Conservation (phyloP, 2,797 vertebrate species). For the Philypnodon macrostomus region DNA sequence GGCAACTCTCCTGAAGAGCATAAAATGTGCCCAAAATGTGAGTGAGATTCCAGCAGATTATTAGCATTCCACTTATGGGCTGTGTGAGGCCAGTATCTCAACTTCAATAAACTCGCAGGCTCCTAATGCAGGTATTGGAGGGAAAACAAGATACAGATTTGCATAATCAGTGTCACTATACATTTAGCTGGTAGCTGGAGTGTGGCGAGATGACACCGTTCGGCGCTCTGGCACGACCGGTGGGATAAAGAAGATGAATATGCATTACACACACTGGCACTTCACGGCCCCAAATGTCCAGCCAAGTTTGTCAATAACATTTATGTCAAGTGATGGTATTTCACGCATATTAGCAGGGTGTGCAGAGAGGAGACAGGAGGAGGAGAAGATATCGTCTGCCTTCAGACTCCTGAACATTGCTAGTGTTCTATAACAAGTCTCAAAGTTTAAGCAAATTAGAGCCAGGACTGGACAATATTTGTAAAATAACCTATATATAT, state of each 20-base stretch:
- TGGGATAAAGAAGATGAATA: conserved; percentile 78
- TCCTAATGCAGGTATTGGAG: conserved; percentile 78
- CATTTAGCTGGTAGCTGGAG: conserved; percentile 78
- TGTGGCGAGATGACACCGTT: conserved; percentile 80
- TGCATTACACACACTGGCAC: conserved; percentile 72
- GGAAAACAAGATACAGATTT: conserved; percentile 80
- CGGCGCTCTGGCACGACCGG: conserved; percentile 66
- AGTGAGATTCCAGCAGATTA: conserved; percentile 75
- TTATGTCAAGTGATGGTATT: conserved; percentile 69
- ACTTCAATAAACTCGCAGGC: conserved; percentile 72
- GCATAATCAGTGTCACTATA: conserved; percentile 88
- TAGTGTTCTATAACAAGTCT: no score
- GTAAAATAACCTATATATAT: no score
- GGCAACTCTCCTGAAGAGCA: conserved; percentile 66
- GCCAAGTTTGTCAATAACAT: conserved; percentile 80
- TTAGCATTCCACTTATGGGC: conserved; percentile 46
- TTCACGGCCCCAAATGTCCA: conserved; percentile 77
- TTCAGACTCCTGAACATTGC: no score
- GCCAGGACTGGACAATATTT: no score
- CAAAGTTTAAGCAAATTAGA: no score
- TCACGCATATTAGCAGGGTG: conserved; percentile 69
- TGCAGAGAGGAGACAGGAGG: conserved; percentile 62
- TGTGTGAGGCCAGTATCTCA: conserved; percentile 66
- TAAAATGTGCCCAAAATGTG: conserved; percentile 60
- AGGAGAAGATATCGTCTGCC: no score